Evolutionary conservation across 2,113 vertebrate genomes (phyloP).

Genomic region (Ageneiosus marmoratus): DNA sequence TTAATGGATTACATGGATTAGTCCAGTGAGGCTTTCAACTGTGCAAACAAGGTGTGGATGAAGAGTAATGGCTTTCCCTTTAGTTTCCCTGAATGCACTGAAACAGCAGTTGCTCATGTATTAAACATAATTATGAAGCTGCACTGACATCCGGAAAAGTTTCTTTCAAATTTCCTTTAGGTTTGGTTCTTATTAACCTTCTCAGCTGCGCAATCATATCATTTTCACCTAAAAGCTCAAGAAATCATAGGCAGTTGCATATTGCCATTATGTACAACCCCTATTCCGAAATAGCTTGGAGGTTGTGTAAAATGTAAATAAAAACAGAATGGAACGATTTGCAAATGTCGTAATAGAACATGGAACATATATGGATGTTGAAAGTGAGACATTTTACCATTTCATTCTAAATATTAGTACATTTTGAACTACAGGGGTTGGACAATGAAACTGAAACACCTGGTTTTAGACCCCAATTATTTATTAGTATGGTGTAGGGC

Average conservation of each 20-base stretch:
- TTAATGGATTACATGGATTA: neutral
- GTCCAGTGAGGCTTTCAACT: neutral
- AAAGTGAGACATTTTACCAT: too few relatives aligned
- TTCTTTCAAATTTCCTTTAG: neutral
- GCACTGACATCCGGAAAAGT: neutral
- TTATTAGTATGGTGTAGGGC: too few relatives aligned
- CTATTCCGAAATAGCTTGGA: too few relatives aligned
- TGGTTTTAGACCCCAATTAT: too few relatives aligned
- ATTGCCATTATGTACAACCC: neutral
- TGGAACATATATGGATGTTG: too few relatives aligned
- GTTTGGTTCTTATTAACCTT: neutral
- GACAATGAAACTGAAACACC: too few relatives aligned
- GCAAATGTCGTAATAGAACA: too few relatives aligned
- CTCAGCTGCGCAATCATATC: neutral
- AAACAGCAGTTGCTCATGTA: neutral
- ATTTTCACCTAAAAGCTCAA: conserved; percentile 6
- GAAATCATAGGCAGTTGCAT: neutral
- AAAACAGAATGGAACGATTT: too few relatives aligned
- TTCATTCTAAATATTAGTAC: too few relatives aligned
- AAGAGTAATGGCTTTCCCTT: neutral
- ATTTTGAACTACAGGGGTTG: too few relatives aligned
- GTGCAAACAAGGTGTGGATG: neutral
- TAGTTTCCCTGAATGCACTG: neutral
- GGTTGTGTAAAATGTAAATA: too few relatives aligned
- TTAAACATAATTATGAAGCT: neutral